phyloP scores from a whole-genome alignment of 2,797 vertebrate genomes.

The Podargus strigoides region DNA sequence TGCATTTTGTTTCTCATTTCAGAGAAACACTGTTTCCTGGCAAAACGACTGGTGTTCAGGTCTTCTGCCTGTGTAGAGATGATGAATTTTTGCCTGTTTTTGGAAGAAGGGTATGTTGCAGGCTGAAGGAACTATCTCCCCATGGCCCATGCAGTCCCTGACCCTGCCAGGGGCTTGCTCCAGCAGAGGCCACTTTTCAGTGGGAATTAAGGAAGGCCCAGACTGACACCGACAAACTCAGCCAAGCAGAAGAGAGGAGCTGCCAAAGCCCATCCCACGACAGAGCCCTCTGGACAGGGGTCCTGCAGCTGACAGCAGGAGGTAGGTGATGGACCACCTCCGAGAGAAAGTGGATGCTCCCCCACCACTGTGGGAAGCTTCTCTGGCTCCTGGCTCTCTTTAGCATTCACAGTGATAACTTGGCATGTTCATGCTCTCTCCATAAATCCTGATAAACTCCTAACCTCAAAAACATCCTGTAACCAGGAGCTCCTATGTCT shows the following conservation, averaged over 20 bases:
- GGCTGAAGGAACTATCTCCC: neutral
- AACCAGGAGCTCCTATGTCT: neutral
- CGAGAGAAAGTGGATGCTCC: neutral
- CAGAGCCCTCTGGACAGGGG: neutral
- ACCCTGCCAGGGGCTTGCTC: neutral
- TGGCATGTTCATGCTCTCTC: neutral
- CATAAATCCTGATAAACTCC: conserved; percentile 47
- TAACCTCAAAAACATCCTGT: conserved; percentile 33
- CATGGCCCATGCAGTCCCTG: accelerated
- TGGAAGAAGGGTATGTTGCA: neutral
- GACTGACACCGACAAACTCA: accelerated
- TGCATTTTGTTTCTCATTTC: neutral
- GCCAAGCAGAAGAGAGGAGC: neutral
- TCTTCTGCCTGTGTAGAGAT: neutral
- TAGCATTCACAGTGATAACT: neutral
- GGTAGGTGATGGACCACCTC: neutral
- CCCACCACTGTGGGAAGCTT: neutral
- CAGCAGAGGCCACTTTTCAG: accelerated
- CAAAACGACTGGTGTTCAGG: neutral
- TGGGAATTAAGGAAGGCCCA: neutral
- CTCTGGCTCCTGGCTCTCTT: conserved; percentile 4
- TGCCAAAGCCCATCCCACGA: neutral
- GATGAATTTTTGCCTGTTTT: neutral
- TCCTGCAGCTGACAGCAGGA: neutral
- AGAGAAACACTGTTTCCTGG: neutral